Evolutionary conservation across 2,888 invertebrate genomes (phyloP), one percentile per base, ranked within the genome.

Genomic region (Harmothoe impar): DNA sequence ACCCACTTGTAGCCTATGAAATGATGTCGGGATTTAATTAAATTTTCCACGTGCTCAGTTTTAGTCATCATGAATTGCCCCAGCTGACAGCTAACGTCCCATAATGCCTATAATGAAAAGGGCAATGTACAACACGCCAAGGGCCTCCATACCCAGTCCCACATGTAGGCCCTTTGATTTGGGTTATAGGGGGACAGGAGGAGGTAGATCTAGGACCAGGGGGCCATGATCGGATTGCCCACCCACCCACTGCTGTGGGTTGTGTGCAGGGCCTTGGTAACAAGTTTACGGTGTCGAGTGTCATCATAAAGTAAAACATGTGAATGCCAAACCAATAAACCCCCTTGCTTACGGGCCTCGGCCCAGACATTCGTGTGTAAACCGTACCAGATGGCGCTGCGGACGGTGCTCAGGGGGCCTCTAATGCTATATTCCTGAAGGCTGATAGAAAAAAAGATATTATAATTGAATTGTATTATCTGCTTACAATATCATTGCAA

Each of bases 281-380:
- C 72, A 72, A 72, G 29, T 72, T 72, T 72, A 72, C 72, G 72
- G 72, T 72, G 72, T 72, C 72, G 72, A 72, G 72, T 72, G 72
- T 72, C 72, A 72, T 72, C 72, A 72, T 72, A 72, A 72, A 72
- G 29, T 72, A 72, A 72, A 72, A 72, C 72, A 72, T 72, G 72
- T 72, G 72, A 72, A 72, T 72, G 72, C 72, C 20, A 72, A 72
- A 72, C 72, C 72, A 72, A 72, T 72, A 72, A 72, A 72, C 20
- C 72, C n/a, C 72, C 72, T 23, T 72, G 72, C 72, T 72, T 29
- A 29, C 29, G 72, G 29, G n/a, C 72, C 72, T n/a, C 17, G 25
- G 72, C 7, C 29, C n/a, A 25, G 72, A 72, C 72, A 25, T 72
- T 72, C 72, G 17, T 29, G 72, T 72, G 29, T 72, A 72, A 72